A percentile compares a stretch with the other conserved stretches of the same genome.
phyloP scores from a whole-genome alignment of 64 coral and sea anemone species.

The Dendronephthya gigantea region DNA sequence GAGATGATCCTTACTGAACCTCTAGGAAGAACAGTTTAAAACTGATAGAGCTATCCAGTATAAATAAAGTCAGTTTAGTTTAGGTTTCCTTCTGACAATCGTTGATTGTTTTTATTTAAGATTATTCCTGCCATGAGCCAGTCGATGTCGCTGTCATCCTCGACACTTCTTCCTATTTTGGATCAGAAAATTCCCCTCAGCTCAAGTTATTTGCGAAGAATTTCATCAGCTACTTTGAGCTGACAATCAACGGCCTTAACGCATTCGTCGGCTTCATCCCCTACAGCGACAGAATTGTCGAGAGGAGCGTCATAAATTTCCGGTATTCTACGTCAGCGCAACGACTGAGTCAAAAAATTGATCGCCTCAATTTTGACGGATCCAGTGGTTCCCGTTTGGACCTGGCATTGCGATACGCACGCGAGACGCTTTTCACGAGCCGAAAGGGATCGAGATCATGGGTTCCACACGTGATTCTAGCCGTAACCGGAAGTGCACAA shows the following conservation, averaged over 20 bases:
- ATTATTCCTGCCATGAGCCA: not conserved
- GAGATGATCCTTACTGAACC: no score
- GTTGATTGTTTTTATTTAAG: no score
- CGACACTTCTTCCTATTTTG: not conserved
- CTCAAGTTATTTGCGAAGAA: not conserved
- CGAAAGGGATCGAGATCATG: not conserved
- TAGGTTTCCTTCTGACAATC: no score
- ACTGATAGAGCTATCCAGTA: no score
- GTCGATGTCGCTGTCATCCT: not conserved
- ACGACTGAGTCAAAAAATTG: not conserved
- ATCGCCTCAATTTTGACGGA: not conserved
- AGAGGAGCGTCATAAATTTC: not conserved
- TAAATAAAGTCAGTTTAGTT: no score
- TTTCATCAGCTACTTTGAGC: not conserved
- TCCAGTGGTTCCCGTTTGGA: not conserved
- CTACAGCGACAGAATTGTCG: not conserved
- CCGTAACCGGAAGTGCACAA: not conserved
- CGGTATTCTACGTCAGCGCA: not conserved
- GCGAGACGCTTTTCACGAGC: not conserved
- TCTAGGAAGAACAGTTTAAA: no score
- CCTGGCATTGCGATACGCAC: not conserved
- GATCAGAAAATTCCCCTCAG: not conserved
- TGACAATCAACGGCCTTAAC: not conserved
- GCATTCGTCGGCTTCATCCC: not conserved
- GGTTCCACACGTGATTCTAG: not conserved